Percentiles rank a stretch among this genome's conserved stretches.
Evolutionary conservation across 2,888 invertebrate genomes (phyloP).

Genomic region (Lepetodrilus schrolli): DNA sequence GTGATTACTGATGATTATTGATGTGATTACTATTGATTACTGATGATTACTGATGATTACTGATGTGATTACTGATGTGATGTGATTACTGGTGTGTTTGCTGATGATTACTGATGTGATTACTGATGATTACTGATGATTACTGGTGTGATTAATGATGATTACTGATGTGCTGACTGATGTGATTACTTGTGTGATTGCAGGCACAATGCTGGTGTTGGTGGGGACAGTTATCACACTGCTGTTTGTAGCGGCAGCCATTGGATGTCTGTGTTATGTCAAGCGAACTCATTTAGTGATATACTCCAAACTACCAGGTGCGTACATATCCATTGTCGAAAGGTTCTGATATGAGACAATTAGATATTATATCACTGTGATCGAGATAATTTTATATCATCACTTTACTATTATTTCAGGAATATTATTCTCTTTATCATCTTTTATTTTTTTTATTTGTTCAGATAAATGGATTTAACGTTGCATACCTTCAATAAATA

Average conservation of each 20-base stretch:
- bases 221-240: slow-evolving; percentile 56
- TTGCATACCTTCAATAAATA: too few relatives aligned
- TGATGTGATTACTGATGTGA: neutral
- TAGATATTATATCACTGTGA: too few relatives aligned
- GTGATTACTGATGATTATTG: neutral
- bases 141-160: neutral
- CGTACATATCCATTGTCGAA: too few relatives aligned
- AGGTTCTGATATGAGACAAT: too few relatives aligned
- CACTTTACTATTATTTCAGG: too few relatives aligned
- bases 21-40: neutral
- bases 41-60: neutral
- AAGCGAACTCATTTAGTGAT: slow-evolving; percentile 55
- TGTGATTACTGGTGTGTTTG: neutral
- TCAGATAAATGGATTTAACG: too few relatives aligned
- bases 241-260: slow-evolving; percentile 56
- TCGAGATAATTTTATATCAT: too few relatives aligned
- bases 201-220: slow-evolving; percentile 52
- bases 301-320: slow-evolving; percentile 65
- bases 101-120: neutral
- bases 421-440: too few relatives aligned
- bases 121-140: neutral
- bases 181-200: neutral
- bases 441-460: too few relatives aligned
- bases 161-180: neutral
- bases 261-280: slow-evolving; percentile 62